These are phyloP conservation scores for Metaphire vulgaris DNA, from an alignment of 1,140 invertebrate genomes.

Conservation along the genomic window DNA sequence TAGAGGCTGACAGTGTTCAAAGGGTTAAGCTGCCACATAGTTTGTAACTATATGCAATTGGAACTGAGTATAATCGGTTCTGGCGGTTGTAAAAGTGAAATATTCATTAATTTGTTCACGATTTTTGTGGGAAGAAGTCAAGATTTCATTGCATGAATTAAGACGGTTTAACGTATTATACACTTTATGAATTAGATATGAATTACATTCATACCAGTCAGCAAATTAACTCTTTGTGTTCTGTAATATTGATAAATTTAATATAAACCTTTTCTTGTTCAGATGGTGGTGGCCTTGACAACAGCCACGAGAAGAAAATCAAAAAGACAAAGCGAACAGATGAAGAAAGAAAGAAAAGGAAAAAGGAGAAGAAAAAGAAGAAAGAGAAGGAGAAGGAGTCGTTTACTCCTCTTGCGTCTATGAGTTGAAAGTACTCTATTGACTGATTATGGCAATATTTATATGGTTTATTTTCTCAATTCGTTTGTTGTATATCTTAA, in stretches of 20 bases:
- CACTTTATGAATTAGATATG: not conserved
- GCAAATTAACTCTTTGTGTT: not conserved
- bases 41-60: too few relatives aligned
- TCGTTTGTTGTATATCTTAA: too few relatives aligned
- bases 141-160: not conserved
- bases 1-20: too few relatives aligned
- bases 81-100: too few relatives aligned
- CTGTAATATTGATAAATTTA: not conserved
- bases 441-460: too few relatives aligned
- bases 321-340: constrained; percentile 13
- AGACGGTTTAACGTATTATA: not conserved
- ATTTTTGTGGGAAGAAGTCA: too few relatives aligned
- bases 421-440: not conserved
- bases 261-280: too few relatives aligned
- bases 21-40: too few relatives aligned
- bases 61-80: too few relatives aligned
- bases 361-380: constrained; percentile 24
- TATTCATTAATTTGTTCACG: too few relatives aligned
- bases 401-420: not conserved
- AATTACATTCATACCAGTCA: not conserved
- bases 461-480: too few relatives aligned
- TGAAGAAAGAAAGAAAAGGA: constrained; percentile 21
- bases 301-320: not conserved
- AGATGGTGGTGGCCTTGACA: not conserved
- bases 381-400: constrained; percentile 23